Evolutionary conservation across 2,888 invertebrate genomes (phyloP), one percentile per base, ranked within the genome.

Genomic region (Abscondita cerata): DNA sequence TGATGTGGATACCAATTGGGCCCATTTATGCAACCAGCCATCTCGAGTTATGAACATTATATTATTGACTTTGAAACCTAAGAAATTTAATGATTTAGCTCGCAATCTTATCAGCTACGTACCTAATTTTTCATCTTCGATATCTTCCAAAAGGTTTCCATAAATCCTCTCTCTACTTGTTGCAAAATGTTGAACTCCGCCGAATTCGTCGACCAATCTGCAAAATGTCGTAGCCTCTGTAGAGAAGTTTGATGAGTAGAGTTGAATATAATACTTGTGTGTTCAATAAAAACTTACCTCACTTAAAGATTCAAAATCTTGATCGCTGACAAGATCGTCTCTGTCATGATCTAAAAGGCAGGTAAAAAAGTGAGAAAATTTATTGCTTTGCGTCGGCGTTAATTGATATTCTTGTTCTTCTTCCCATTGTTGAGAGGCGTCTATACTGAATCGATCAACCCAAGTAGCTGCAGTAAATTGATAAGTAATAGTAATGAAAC

Each of bases 191-290:
- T 86, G 75, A 87, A 90, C 78, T 91, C 90, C 16, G 89, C 85
- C 34, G 89, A 89, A 79, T 89, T 89, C 67, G 82, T 83, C 52
- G 89, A 88, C 90, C 90, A 91, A 77, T 90, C 90, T 46, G 90
- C 89, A 76, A 90, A 91, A 79, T 90, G 89, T 59, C 89, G 86
- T 73, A 90, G 80, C 76, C 83, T 82, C 86, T 86, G 71, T 64
- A 76, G n/a, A n/a, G n/a, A n/a, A n/a, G n/a, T n/a, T n/a, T n/a
- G n/a, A n/a, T n/a, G n/a, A n/a, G n/a, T n/a, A n/a, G n/a, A n/a
- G n/a, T n/a, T n/a, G n/a, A n/a, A n/a, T n/a, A n/a, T n/a, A n/a
- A n/a, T n/a, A n/a, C n/a, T n/a, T n/a, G n/a, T n/a, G n/a, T n/a
- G 25, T 25, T 25, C 2, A 6, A 25, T 4, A 25, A 25, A 6